A percentile compares a stretch with the other conserved stretches of the same genome.
Conservation (phyloP, 2,797 vertebrate genomes). For the Poecilia gillii region DNA sequence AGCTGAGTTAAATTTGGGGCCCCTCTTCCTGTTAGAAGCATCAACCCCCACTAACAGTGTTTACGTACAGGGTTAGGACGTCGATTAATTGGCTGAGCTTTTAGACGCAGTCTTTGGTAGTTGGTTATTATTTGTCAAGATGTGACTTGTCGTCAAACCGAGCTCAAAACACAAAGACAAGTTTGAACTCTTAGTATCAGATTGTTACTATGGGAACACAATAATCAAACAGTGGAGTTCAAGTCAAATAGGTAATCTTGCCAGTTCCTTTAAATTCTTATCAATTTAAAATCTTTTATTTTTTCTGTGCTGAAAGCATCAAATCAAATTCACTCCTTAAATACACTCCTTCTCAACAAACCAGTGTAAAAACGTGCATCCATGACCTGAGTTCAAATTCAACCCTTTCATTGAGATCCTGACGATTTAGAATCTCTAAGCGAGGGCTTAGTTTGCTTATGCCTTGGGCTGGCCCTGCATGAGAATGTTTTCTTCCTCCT, state of each 20-base stretch:
- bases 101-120: neutral
- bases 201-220: too few species aligned
- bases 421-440: neutral
- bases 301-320: neutral
- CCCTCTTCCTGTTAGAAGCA: neutral
- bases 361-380: neutral
- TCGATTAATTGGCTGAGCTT: neutral
- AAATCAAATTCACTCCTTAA: neutral
- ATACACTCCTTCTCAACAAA: neutral
- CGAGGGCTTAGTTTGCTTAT: neutral
- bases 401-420: too few species aligned
- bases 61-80: neutral
- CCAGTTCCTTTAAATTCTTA: too few species aligned
- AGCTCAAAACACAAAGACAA: too few species aligned
- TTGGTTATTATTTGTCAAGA: neutral
- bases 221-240: too few species aligned
- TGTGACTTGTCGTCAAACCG: neutral
- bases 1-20: neutral
- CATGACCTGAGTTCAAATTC: too few species aligned
- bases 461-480: neutral
- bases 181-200: too few species aligned
- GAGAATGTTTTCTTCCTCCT: neutral
- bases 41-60: neutral
- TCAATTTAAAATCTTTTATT: too few species aligned
- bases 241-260: too few species aligned